These are phyloP conservation scores for Leptonema lineaticorne DNA, from an alignment of 1,140 invertebrate genomes.

Conservation along the genomic window DNA sequence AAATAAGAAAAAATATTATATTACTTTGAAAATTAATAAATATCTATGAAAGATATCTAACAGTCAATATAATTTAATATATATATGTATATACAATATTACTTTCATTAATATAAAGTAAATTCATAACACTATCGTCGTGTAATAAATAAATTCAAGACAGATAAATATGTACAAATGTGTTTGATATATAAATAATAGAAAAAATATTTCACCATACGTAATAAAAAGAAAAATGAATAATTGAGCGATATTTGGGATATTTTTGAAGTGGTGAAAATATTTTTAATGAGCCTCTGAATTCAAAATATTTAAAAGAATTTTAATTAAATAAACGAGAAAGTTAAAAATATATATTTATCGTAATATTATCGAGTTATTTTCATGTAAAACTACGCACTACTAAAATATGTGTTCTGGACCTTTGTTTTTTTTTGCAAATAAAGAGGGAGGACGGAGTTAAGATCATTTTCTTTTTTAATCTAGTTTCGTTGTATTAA, in stretches of 20 bases:
- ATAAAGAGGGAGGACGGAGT: neutral
- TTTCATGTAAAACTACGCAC: too few relatives aligned
- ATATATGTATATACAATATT: slow-evolving; percentile 6
- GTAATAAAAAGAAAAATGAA: too few relatives aligned
- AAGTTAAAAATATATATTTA: too few relatives aligned
- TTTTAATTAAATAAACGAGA: too few relatives aligned
- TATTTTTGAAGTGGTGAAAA: too few relatives aligned
- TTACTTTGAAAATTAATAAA: slow-evolving; percentile 9
- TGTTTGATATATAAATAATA: too few relatives aligned
- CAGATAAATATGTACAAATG: slow-evolving; percentile 1
- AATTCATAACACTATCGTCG: neutral
- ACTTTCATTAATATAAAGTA: neutral
- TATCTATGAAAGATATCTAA: slow-evolving; percentile 18
- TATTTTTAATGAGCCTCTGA: too few relatives aligned
- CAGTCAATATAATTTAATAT: slow-evolving; percentile 17
- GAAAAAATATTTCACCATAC: too few relatives aligned
- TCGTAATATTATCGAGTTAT: too few relatives aligned
- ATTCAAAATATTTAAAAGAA: too few relatives aligned
- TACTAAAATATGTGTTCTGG: too few relatives aligned
- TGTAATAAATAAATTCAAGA: neutral
- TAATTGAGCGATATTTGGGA: too few relatives aligned
- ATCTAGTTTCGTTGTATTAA: slow-evolving; percentile 1
- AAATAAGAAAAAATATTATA: slow-evolving; percentile 4
- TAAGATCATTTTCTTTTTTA: neutral
- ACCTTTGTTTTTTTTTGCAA: neutral